Conservation (phyloP, 2,888 invertebrate species). For the Pollenia griseotomentosa region DNA sequence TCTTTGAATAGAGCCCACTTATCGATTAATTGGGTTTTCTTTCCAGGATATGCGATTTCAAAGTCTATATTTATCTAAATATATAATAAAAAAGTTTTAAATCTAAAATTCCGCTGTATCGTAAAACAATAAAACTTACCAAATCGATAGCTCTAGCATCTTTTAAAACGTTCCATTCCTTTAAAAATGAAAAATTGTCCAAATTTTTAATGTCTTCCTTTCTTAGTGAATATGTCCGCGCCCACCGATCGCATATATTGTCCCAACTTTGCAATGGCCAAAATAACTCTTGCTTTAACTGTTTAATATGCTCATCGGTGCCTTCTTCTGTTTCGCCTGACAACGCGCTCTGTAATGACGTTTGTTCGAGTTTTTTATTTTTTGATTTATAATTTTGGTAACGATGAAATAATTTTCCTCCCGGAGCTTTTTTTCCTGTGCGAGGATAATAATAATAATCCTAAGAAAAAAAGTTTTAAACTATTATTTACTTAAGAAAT, state of each 20-base stretch:
- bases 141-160: slow-evolving; percentile 32
- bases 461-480: slow-evolving; percentile 5
- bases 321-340: slow-evolving; percentile 11
- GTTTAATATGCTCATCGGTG: neutral
- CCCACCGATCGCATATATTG: slow-evolving; percentile 24
- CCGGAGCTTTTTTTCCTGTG: slow-evolving; percentile 35
- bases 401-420: slow-evolving; percentile 37
- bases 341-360: neutral
- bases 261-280: slow-evolving; percentile 9
- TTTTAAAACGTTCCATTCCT: slow-evolving; percentile 38
- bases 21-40: no score
- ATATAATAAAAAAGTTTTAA: no score
- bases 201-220: slow-evolving; percentile 4
- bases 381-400: slow-evolving; percentile 33
- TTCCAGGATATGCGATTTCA: no score
- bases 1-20: no score
- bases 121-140: slow-evolving; percentile 20
- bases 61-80: no score
- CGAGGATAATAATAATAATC: slow-evolving; percentile 31
- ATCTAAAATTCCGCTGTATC: neutral
- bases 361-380: slow-evolving; percentile 25
- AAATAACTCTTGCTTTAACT: slow-evolving; percentile 35
- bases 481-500: slow-evolving; percentile 12
- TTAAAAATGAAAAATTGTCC: slow-evolving; percentile 22
- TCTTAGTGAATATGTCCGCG: slow-evolving; percentile 5